Evolutionary conservation across 2,113 vertebrate genomes (phyloP).

Genomic region (Boleophthalmus pectinirostris): DNA sequence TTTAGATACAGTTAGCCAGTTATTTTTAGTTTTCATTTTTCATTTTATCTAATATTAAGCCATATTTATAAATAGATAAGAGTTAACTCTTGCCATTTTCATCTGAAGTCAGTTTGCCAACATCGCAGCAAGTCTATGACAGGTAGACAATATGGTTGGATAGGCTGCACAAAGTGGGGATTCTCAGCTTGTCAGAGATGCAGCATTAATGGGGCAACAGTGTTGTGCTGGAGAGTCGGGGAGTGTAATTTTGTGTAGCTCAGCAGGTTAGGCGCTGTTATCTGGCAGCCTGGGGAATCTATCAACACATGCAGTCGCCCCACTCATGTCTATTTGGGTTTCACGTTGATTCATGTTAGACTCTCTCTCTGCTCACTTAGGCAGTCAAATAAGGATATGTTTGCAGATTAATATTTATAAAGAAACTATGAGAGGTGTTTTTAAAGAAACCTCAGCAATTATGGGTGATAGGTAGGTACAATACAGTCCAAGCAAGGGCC

Average conservation of each 20-base stretch:
- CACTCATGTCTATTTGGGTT: constrained; percentile 25
- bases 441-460: not conserved
- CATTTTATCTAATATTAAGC: not conserved
- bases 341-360: constrained; percentile 25
- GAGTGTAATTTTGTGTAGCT: constrained; percentile 36
- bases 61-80: not conserved
- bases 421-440: not conserved
- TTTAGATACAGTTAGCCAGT: not conserved
- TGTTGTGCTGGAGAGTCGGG: constrained; percentile 25
- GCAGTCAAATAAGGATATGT: not conserved
- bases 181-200: constrained; percentile 32
- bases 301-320: constrained; percentile 25
- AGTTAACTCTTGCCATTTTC: not conserved
- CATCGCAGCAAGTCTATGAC: not conserved
- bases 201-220: constrained; percentile 31
- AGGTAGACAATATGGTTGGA: constrained; percentile 6
- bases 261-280: constrained; percentile 46
- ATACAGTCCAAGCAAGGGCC: too few species aligned
- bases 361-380: not conserved
- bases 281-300: constrained; percentile 26
- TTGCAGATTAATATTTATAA: not conserved
- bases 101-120: not conserved
- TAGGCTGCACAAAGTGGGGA: constrained; percentile 5
- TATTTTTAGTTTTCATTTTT: not conserved
- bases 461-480: not conserved